Evolutionary conservation across 2,113 vertebrate genomes (phyloP), one percentile per base, ranked within the genome.

Genomic region (Rattus rattus): DNA sequence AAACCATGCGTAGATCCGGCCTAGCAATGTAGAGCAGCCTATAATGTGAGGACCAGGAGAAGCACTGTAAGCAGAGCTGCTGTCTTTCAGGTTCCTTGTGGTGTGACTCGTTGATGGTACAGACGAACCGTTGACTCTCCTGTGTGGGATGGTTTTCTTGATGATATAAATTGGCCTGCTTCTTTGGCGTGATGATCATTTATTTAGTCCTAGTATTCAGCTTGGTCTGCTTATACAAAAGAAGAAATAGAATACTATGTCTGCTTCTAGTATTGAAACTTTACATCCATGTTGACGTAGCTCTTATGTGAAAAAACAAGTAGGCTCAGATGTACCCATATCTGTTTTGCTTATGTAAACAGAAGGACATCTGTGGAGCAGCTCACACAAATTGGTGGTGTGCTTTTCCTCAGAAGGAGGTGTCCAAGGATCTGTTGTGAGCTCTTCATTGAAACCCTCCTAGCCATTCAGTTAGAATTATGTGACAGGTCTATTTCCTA

Each of bases 191-290:
- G 22, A 36, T 65, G 87, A 76, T 79, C 65, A 47, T 49, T 84
- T 75, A 84, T 79, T 86, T 86, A 72, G 89, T 95, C 26, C 83
- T 94, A 56, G 39, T n/a, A 28, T 83, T 49, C 39, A 67, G 63
- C 39, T 86, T 61, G 72, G 13, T 91, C 77, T 39, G 3, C 65
- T 86, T 95, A 70, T 26, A 22, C 33, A 61, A 59, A 81, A 2
- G 1, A 56, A 67, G 47, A 97, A 89, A 47, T 61, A 77, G 16
- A 72, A 22, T 30, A 59, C 4, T 75, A 0, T 91, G 24, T 80
- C 92, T 77, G 28, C 87, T 85, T 94, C 49, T 76, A 65, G 47
- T 83, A 43, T 87, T 84, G 83, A 94, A 88, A 92, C 28, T 33
- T 77, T 56, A 69, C 43, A 81, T 88, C 79, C 43, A 77, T 93